Evolutionary conservation across 37 sponge, comb jelly and placozoan genomes (phyloP), one percentile per base, ranked within the genome.

Genomic region (Cliona cf. orientalis): DNA sequence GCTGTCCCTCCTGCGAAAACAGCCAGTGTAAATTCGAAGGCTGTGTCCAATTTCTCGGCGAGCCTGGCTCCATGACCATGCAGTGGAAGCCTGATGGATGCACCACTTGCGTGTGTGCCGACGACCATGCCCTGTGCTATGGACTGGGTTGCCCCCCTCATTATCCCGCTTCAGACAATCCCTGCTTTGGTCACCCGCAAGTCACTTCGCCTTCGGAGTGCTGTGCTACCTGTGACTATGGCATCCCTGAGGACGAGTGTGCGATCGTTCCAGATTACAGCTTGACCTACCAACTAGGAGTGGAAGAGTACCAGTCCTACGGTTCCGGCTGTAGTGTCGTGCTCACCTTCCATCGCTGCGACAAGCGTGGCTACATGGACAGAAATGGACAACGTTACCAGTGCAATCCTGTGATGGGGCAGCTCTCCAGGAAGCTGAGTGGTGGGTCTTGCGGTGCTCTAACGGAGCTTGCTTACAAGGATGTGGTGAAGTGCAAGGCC

Each of bases 1-100:
- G 84, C 56, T 83, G 84, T n/a, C 75, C 75, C 21, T 74, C 74
- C 2, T 83, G 84, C 36, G 75, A 75, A 22, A 38, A 58, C 69
- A 80, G 80, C 33, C 32, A 37, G 57, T 80, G 80, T 43, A 68
- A 31, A 31, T 69, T 80, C 17, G 41, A 80, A 45, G 80, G 80
- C 2, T 80, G 80, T 37, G 71, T 80, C 41, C 69, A 80, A 49
- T 75, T 75, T 35, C 56, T 38, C 41, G n/a, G n/a, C n/a, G n/a
- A n/a, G n/a, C n/a, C n/a, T n/a, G n/a, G n/a, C n/a, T n/a, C n/a
- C n/a, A n/a, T n/a, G n/a, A n/a, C n/a, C n/a, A n/a, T n/a, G n/a
- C n/a, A n/a, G n/a, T n/a, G n/a, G n/a, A n/a, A n/a, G n/a, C 40
- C 29, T 41, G 36, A 58, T 22, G 69, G 69, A 26, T 80, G 80